Conservation (phyloP, 2,888 invertebrate genomes). For the Bhutanitis thaidina region DNA sequence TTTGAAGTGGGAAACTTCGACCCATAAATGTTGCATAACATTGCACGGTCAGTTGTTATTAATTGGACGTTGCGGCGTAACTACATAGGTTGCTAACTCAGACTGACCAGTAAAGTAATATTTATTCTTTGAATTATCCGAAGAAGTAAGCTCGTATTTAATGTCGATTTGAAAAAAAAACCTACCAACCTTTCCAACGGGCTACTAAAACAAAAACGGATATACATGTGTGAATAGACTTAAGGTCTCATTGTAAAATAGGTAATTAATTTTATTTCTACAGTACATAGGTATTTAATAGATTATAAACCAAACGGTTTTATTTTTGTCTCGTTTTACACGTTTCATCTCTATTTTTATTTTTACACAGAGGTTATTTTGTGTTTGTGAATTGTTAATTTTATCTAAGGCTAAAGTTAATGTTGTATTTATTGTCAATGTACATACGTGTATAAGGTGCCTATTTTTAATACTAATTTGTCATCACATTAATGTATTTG, state of each 20-base stretch:
- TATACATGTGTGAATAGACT: conserved; percentile 12
- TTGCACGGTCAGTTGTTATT: too few species aligned
- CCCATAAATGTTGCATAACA: too few species aligned
- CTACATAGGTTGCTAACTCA: too few species aligned
- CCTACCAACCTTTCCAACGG: too few species aligned
- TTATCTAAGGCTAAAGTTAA: conserved; percentile 29
- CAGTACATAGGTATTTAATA: background rate
- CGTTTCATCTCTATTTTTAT: conserved; percentile 2
- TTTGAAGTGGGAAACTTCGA: too few species aligned
- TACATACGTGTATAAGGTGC: conserved; percentile 40
- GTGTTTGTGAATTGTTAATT: conserved; percentile 36
- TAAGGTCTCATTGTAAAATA: conserved; percentile 5
- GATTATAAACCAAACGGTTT: conserved; percentile 8
- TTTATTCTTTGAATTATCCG: too few species aligned
- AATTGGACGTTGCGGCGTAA: too few species aligned
- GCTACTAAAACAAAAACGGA: background rate
- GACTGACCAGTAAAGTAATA: too few species aligned
- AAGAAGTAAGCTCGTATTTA: too few species aligned
- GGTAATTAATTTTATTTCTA: conserved; percentile 9
- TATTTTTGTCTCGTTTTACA: conserved; percentile 17
- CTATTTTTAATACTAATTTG: conserved; percentile 39
- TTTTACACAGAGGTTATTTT: conserved; percentile 34
- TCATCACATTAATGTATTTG: conserved; percentile 47
- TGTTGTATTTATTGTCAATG: conserved; percentile 32
- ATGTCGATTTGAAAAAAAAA: too few species aligned